Evolutionary conservation across 2,888 invertebrate species (phyloP).

Genomic region (Catonia carolina): DNA sequence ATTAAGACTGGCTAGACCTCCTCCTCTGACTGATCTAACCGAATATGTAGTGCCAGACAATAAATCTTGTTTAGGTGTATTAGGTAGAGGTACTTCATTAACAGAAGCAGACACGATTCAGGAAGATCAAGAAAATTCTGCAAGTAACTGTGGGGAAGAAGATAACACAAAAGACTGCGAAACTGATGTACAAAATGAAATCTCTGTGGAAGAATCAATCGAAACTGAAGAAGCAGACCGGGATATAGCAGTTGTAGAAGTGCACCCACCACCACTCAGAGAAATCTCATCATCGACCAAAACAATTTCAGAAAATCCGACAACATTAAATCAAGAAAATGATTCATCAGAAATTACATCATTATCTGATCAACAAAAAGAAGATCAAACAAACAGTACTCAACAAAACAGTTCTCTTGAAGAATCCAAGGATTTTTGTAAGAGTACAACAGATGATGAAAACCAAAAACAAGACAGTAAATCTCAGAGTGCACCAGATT

Average conservation of each 20-base stretch:
- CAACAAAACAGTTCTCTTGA: too few relatives aligned
- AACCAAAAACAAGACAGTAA: neutral
- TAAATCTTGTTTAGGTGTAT: too few relatives aligned
- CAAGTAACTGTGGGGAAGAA: neutral
- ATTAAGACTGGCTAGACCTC: too few relatives aligned
- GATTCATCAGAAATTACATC: too few relatives aligned
- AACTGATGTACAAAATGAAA: neutral
- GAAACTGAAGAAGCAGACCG: neutral
- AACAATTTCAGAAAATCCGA: neutral
- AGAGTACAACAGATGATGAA: too few relatives aligned
- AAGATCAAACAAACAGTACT: too few relatives aligned
- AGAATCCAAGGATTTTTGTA: too few relatives aligned
- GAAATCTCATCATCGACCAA: neutral
- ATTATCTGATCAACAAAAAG: neutral
- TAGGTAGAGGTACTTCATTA: conserved; percentile 17
- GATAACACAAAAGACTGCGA: too few relatives aligned
- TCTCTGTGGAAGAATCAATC: neutral
- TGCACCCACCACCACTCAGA: neutral
- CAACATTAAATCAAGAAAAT: neutral
- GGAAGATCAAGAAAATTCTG: conserved; percentile 16
- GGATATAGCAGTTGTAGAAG: conserved; percentile 9
- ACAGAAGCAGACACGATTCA: conserved; percentile 20
- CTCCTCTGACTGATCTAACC: too few relatives aligned
- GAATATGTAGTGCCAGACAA: too few relatives aligned
- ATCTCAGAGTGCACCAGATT: neutral